These are phyloP conservation scores for Perognathus longimembris DNA, from an alignment of 2,113 vertebrate genomes.

Conservation along the genomic window DNA sequence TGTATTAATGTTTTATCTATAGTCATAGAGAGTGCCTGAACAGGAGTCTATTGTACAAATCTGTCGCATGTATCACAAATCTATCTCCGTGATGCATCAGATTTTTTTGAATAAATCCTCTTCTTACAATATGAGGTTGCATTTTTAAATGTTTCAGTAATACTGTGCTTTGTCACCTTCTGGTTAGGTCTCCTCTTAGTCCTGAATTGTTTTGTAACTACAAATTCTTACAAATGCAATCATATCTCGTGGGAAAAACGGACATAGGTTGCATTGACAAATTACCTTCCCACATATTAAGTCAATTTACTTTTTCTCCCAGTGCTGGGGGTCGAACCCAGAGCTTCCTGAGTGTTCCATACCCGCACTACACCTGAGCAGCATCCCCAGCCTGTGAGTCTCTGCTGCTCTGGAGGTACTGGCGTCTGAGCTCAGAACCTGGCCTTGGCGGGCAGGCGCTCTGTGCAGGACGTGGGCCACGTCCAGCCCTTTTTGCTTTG, in stretches of 20 bases:
- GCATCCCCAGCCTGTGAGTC: no score
- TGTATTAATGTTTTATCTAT: background rate
- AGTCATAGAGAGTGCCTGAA: background rate
- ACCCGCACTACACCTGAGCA: no score
- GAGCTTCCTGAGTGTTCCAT: no score
- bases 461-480: no score
- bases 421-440: no score
- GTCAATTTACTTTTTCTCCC: background rate
- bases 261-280: background rate
- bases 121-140: background rate
- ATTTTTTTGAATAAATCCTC: slow-evolving; percentile 34
- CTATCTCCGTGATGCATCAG: background rate
- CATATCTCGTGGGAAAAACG: background rate
- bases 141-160: slow-evolving; percentile 15
- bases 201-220: slow-evolving; percentile 4
- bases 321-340: no score
- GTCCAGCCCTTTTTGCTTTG: no score
- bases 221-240: background rate
- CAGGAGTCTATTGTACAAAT: background rate
- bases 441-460: no score
- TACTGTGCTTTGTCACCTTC: background rate
- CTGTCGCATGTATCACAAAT: background rate
- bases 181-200: background rate
- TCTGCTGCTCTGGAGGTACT: no score
- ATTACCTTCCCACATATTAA: background rate